Evolutionary conservation across 1,140 invertebrate species (phyloP).

Genomic region (Monochamus saltuarius): DNA sequence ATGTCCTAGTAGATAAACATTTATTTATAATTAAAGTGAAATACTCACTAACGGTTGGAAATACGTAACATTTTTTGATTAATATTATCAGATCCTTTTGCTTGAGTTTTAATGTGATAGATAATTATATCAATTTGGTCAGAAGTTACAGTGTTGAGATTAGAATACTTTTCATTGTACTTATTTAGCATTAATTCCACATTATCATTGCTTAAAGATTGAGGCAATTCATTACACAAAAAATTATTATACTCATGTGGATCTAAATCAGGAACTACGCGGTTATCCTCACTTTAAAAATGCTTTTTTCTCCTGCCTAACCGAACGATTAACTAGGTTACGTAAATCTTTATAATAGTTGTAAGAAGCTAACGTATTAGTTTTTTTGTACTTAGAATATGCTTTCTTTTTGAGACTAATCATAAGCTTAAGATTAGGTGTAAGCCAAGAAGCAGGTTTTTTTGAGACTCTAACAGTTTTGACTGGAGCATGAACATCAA

Average conservation of each 20-base stretch:
- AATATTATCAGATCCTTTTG: neutral
- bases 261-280: no score
- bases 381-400: neutral
- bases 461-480: neutral
- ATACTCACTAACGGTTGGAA: neutral
- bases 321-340: neutral
- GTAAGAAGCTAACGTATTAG: neutral
- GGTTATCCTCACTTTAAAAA: neutral
- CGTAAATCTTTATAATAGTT: constrained; percentile 1
- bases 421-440: neutral
- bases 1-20: no score
- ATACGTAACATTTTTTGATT: neutral
- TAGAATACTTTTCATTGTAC: no score
- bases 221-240: neutral
- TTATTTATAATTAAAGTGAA: no score
- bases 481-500: neutral
- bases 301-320: neutral
- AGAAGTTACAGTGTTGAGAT: no score
- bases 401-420: neutral
- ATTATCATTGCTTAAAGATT: no score
- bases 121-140: no score
- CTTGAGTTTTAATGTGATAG: no score
- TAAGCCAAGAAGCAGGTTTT: neutral
- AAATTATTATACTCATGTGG: no score
- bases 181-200: neutral